Conservation (phyloP, 2,797 vertebrate species). For the Melanotaenia nigrans region DNA sequence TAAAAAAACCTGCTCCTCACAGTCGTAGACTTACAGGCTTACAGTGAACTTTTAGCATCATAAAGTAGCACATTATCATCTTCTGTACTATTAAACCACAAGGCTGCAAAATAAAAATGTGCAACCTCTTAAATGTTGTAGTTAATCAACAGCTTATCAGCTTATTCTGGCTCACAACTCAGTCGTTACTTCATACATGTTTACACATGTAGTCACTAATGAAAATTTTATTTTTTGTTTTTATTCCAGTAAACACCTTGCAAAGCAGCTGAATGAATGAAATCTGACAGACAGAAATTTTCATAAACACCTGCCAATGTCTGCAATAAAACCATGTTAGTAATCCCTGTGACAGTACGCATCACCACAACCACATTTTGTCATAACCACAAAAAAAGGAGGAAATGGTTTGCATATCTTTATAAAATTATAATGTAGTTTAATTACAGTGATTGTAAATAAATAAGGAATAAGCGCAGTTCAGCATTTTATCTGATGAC, state of each 20-base stretch:
- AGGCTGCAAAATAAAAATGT: too few species aligned
- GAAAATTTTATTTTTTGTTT: neutral
- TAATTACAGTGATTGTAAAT: neutral
- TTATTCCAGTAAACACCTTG: neutral
- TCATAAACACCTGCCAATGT: too few species aligned
- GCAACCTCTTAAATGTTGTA: too few species aligned
- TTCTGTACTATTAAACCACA: too few species aligned
- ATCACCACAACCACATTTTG: neutral
- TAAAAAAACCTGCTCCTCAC: too few species aligned
- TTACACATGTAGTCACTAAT: neutral
- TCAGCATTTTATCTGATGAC: constrained; percentile 30
- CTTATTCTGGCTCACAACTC: neutral
- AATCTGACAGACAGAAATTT: too few species aligned
- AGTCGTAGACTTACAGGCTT: too few species aligned
- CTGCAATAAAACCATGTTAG: neutral
- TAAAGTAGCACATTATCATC: too few species aligned
- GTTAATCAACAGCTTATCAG: too few species aligned
- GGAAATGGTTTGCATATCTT: neutral
- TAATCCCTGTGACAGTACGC: neutral
- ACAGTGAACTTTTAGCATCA: too few species aligned
- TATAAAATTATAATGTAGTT: too few species aligned
- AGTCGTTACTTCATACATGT: neutral
- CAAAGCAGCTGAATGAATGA: too few species aligned
- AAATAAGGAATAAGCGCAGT: neutral
- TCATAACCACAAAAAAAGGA: neutral